Evolutionary conservation across 2,113 vertebrate genomes (phyloP).

Genomic region (Cinclus cinclus): DNA sequence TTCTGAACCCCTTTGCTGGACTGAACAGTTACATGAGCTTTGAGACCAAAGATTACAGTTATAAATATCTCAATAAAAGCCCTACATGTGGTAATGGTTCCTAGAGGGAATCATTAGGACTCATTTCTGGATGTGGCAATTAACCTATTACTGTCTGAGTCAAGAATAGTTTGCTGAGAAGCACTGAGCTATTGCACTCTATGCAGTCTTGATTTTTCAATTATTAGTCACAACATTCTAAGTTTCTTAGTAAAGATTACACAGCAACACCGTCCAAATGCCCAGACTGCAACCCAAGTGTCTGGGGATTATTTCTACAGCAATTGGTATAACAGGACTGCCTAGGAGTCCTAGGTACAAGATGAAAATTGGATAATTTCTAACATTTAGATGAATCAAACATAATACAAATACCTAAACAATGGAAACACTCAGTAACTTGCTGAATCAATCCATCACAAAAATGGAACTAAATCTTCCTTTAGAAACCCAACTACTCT

Average conservation of each 20-base stretch:
- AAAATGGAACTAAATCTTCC: background rate
- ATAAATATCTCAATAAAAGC: slow-evolving; percentile 23
- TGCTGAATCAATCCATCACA: background rate
- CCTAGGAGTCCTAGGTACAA: background rate
- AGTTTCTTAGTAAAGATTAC: background rate
- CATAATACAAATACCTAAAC: background rate
- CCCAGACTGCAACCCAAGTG: background rate
- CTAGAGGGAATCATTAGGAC: slow-evolving; percentile 40
- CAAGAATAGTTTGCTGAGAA: background rate
- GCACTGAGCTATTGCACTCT: background rate
- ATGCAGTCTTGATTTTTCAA: background rate
- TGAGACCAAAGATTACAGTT: slow-evolving; percentile 27
- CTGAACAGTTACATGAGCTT: slow-evolving; percentile 40
- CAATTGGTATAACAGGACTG: background rate
- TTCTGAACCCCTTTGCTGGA: slow-evolving; percentile 30
- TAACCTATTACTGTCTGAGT: slow-evolving; percentile 33
- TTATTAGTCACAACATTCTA: background rate
- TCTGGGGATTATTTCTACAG: background rate
- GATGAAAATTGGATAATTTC: background rate
- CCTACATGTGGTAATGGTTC: background rate
- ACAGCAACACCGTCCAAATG: background rate
- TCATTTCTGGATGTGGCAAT: slow-evolving; percentile 29
- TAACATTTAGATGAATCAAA: background rate
- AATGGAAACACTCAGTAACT: background rate
- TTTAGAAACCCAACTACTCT: background rate